phyloP scores from a whole-genome alignment of 2,113 vertebrate genomes.

The Poeciliopsis turrubarensis region DNA sequence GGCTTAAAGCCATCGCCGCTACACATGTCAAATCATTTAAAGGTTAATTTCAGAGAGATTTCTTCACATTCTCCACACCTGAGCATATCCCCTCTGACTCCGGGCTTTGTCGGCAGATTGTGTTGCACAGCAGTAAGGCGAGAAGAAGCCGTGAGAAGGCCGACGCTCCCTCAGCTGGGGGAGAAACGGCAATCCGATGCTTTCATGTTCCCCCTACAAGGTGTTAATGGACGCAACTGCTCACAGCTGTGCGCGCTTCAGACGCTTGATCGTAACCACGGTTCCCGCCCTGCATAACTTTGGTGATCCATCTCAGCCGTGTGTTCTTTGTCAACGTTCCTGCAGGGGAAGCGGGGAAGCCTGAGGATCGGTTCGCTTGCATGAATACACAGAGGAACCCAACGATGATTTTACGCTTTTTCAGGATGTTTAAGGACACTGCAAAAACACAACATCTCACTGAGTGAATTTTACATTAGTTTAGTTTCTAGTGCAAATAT shows the following conservation, averaged over 20 bases:
- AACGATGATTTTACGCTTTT: constrained; percentile 17
- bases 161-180: constrained; percentile 30
- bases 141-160: constrained; percentile 50
- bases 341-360: constrained; percentile 41
- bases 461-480: too few relatives aligned
- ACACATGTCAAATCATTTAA: constrained; percentile 64
- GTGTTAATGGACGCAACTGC: constrained; percentile 79
- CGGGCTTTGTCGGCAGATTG: constrained; percentile 61
- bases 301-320: constrained; percentile 19
- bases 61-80: constrained; percentile 62
- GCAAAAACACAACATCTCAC: too few relatives aligned
- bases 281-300: constrained; percentile 1
- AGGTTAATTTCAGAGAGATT: constrained; percentile 42
- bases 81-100: constrained; percentile 37
- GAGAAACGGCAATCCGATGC: constrained; percentile 53
- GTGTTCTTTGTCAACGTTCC: constrained; percentile 58
- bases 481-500: too few relatives aligned
- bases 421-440: not conserved
- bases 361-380: constrained; percentile 26
- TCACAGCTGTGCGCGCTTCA: constrained; percentile 74
- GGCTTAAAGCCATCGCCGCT: constrained; percentile 34
- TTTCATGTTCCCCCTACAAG: constrained; percentile 75
- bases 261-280: constrained; percentile 70
- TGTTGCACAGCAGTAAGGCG: constrained; percentile 61
- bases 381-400: not conserved